Percentiles rank a stretch among this genome's conserved stretches.
These are phyloP conservation scores for Flexamia atlantica DNA, from an alignment of 2,888 invertebrate species.

Conservation along the genomic window DNA sequence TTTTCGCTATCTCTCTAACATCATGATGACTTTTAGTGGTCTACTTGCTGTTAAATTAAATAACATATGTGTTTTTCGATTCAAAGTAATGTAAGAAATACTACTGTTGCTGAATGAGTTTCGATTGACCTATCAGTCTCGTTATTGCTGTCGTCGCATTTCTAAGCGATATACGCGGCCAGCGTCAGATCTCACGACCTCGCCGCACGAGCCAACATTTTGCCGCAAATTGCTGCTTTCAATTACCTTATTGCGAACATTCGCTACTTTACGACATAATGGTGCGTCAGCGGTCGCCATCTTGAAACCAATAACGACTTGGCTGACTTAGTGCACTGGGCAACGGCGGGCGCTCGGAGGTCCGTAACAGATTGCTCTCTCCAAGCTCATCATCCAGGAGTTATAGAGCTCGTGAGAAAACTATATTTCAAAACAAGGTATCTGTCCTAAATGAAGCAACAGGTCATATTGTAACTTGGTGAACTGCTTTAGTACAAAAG, in stretches of 20 bases:
- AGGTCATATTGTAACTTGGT: not conserved
- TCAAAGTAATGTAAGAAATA: no score
- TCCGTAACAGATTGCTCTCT: not conserved
- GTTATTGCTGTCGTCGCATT: no score
- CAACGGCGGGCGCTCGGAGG: not conserved
- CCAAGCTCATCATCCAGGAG: conserved; percentile 13
- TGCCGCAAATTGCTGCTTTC: conserved; percentile 42
- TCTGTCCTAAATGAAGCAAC: not conserved
- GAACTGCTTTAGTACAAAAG: not conserved
- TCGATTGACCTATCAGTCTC: no score
- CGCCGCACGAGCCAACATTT: conserved; percentile 47
- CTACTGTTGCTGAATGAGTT: no score
- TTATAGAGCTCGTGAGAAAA: not conserved
- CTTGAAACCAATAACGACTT: conserved; percentile 37
- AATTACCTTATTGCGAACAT: conserved; percentile 50
- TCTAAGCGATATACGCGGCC: not conserved
- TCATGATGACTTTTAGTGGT: no score
- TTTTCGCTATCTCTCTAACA: no score
- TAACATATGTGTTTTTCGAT: no score
- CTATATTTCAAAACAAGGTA: not conserved
- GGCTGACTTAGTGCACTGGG: conserved; percentile 26
- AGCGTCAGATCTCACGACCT: conserved; percentile 16
- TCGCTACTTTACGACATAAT: conserved; percentile 52
- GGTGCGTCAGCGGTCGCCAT: conserved; percentile 38
- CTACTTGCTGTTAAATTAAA: no score